Conservation (phyloP, 1,140 invertebrate species). For the Cotesia vestalis region DNA sequence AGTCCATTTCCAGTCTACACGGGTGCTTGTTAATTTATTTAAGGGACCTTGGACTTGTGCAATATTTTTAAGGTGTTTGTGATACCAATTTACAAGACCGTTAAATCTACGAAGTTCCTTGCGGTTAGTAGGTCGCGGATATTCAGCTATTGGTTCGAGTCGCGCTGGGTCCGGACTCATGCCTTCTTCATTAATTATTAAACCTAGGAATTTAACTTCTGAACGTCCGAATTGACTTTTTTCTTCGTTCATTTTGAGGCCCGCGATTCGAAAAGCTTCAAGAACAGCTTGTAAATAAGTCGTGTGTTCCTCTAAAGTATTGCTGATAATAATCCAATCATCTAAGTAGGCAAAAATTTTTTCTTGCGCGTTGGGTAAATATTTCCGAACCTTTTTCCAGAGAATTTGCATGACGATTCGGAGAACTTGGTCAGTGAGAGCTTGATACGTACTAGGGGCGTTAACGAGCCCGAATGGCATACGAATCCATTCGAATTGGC, state of each 20-base stretch:
- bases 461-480: conserved; percentile 63
- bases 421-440: no score
- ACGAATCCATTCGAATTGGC: conserved; percentile 56
- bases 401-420: no score
- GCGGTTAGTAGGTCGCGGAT: no score
- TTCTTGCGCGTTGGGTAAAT: no score
- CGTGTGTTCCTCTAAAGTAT: background rate
- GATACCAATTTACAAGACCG: background rate
- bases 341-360: no score
- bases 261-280: background rate
- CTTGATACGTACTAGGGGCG: conserved; percentile 36
- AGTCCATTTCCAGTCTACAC: no score
- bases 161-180: no score
- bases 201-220: background rate
- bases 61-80: background rate
- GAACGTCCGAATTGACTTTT: background rate
- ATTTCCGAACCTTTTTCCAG: no score
- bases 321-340: no score
- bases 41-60: background rate
- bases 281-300: background rate
- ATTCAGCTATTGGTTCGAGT: no score
- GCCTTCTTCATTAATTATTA: no score
- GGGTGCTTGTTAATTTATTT: background rate
- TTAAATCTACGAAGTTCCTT: background rate
- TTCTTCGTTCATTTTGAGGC: background rate